phyloP scores from a whole-genome alignment of 2,888 invertebrate genomes.

The Coremacera marginata region DNA sequence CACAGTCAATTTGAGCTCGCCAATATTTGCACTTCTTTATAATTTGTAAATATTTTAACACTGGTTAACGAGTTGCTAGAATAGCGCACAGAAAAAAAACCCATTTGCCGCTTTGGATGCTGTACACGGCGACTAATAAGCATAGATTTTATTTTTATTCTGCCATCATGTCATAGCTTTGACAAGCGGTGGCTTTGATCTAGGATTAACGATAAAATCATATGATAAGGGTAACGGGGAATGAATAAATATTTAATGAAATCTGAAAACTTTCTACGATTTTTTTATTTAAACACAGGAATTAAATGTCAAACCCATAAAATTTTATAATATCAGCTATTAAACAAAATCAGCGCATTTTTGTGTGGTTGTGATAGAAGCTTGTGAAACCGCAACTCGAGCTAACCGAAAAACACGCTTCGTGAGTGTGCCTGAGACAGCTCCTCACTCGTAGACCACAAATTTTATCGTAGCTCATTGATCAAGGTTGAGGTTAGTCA shows the following conservation, averaged over 20 bases:
- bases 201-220: not conserved
- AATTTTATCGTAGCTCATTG: not conserved
- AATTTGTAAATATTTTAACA: conserved; percentile 1
- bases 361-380: too few relatives aligned
- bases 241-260: too few relatives aligned
- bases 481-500: not conserved
- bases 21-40: conserved; percentile 13
- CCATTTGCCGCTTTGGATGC: not conserved
- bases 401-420: not conserved
- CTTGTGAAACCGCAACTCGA: too few relatives aligned
- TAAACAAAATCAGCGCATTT: too few relatives aligned
- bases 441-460: not conserved
- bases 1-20: not conserved
- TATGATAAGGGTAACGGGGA: not conserved
- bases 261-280: too few relatives aligned
- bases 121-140: not conserved
- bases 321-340: too few relatives aligned
- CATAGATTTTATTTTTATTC: not conserved
- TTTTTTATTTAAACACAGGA: too few relatives aligned
- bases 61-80: conserved; percentile 3
- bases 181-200: conserved; percentile 20
- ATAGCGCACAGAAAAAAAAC: not conserved
- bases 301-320: too few relatives aligned
- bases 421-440: not conserved
- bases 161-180: not conserved